Evolutionary conservation across 2,113 vertebrate species (phyloP), one percentile per base, ranked within the genome.

Genomic region (Cyanoderma ruficeps): DNA sequence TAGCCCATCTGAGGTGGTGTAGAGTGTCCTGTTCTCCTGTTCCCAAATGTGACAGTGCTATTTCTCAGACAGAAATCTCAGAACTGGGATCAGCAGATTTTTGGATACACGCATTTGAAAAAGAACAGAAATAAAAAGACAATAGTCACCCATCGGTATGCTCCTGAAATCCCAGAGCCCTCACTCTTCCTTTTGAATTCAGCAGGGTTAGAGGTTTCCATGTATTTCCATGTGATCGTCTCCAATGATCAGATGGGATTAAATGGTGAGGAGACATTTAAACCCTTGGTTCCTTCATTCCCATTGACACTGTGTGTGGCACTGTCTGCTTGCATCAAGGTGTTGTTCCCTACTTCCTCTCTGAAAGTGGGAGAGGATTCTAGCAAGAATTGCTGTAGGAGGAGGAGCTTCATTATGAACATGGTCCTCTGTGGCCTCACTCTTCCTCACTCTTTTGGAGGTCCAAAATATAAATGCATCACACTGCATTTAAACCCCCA

Each of bases 141-240:
- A 65, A 16, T 33, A 33, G 52, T 50, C 20, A 56, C 10, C 5
- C 0, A 0, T 31, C 57, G 50, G 15, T 49, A 60, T 60, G 3
- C 12, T 80, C 47, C 31, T 83, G 76, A 50, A 70, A 67, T 60
- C 19, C 15, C 52, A 85, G 57, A 92, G 22, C 11, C 21, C 33
- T 80, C n/a, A 46, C 7, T 65, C 49, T 79, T 84, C 18, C 27
- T 57, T 59, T 87, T 42, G 37, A 69, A 63, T 59, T 88, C 63
- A 67, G 3, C 30, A 69, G 18, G 8, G 16, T 67, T 74, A 63
- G 33, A 82, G 9, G 2, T 83, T 76, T 80, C 39, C 20, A 33
- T 30, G 35, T 8, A 27, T 83, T 90, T 83, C 71, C 41, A 13
- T 33, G 31, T 74, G 37, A 7, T 68, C 3, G 0, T 75, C 21